Base-by-base conservation (phyloP, 2,113 vertebrate species). In the Hemicordylus capensis region DNA sequence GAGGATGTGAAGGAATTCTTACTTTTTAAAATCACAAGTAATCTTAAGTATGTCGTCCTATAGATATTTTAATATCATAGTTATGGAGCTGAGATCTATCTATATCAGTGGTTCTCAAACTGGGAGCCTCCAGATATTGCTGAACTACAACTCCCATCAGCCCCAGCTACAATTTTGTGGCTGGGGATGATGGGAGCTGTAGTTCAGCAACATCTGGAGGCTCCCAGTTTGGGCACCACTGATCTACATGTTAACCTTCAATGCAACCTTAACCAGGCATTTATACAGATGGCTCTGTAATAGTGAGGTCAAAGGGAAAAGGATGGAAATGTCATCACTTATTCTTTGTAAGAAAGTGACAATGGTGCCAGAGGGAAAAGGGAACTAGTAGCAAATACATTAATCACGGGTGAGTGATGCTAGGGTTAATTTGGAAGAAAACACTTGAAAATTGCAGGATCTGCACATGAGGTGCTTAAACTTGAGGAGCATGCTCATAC, bases 321-420 rank as follows among this genome's bases (percentile, higher is more conserved):
- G 0, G 2, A 22, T 51, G 0, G 51, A 64, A 34, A 9, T 31
- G 66, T 24, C 28, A 31, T 70, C 26, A 34, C 34, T 54, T 70
- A 28, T 1, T 0, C 39, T 34, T 28, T 19, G 17, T 51, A 37
- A 19, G 46, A n/a, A 46, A 48, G n/a, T 86, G 39, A 48, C 42
- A 37, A 4, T 12, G 3, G 56, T 73, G 28, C 24, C 34, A 34
- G 61, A 76, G 63, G 61, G 74, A 39, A 56, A 46, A 84, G 61
- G 72, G 26, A 67, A 14, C n/a, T 83, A 37, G n/a, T 76, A 44
- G 58, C 54, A 64, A 31, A 64, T 6, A n/a, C 61, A 24, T 76
- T 76, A 84, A 34, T 84, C 61, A 76, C 24, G 61, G 72, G 12
- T 76, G 59, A 84, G 34, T 76, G 73, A 67, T 84, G 73, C 44